phyloP scores from a whole-genome alignment of 2,888 invertebrate genomes.

The Euclidia mi region DNA sequence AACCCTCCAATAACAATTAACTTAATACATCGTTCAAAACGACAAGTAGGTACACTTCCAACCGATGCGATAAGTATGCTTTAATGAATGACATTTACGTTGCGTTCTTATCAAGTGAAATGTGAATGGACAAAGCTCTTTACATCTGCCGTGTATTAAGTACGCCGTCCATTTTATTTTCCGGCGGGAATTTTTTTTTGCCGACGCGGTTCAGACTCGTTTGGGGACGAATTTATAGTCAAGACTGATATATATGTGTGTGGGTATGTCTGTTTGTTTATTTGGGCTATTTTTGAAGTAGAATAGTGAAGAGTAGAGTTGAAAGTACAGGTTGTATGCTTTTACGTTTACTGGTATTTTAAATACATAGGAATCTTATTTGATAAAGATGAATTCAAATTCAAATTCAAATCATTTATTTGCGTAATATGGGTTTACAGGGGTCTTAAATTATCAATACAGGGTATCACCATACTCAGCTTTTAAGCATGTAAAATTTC shows the following conservation, averaged over 20 bases:
- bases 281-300: too few relatives aligned
- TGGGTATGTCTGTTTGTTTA: neutral
- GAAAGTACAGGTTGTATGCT: too few relatives aligned
- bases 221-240: conserved; percentile 44
- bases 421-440: too few relatives aligned
- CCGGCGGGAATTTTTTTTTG: conserved; percentile 59
- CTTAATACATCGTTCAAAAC: conserved; percentile 8
- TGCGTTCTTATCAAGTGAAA: conserved; percentile 47
- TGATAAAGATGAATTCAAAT: too few relatives aligned
- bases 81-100: conserved; percentile 51
- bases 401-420: too few relatives aligned
- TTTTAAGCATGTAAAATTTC: too few relatives aligned
- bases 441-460: too few relatives aligned
- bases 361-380: too few relatives aligned
- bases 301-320: too few relatives aligned
- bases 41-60: conserved; percentile 13
- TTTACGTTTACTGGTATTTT: too few relatives aligned
- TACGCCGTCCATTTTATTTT: conserved; percentile 51
- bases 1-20: too few relatives aligned
- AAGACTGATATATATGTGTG: neutral
- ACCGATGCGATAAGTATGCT: conserved; percentile 31
- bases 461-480: too few relatives aligned
- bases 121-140: conserved; percentile 38
- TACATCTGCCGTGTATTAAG: conserved; percentile 50
- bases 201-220: conserved; percentile 47